Base-by-base conservation (phyloP, 2,888 invertebrate genomes). In the Gerris lacustris region DNA sequence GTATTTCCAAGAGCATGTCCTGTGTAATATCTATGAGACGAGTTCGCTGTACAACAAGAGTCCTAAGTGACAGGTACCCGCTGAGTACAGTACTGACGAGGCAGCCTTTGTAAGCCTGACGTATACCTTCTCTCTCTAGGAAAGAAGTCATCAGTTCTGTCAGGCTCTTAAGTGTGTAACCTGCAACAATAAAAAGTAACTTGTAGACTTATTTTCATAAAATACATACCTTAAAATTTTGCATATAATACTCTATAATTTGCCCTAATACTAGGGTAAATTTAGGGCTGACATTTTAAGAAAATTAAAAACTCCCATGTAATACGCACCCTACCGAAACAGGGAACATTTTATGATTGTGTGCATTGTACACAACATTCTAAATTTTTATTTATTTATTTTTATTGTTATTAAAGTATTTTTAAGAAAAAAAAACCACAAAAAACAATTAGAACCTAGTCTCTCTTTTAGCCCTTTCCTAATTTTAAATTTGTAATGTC, bases 21-120 rank as follows among this genome's bases (percentile, higher is more conserved):
- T 97, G 96, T 6, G 97, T 96, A 80, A 96, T 96, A 80, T 97
- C 97, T 62, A 97, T 94, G 69, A 96, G 85, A 69, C 96, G 87
- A 0, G 97, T 97, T 72, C 97, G 85, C 81, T 97, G 97, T 63
- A 97, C 94, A 0, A 97, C 92, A 43, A 98, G 85, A 73, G 95
- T 87, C 6, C 94, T 84, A 76, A 98, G 83, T 0, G 94, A 92
- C 73, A 98, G 84, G 82, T 97, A 98, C 0, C 97, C 96, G 79
- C 96, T 94, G 2, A 98, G 84, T 67, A 95, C 93, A 69, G 92
- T 91, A 47, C 91, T 95, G 7, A 97, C 90, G 73, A 96, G 83
- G 66, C 91, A 85, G 0, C 91, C 89, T 82, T 97, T 97, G 82
- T 93, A 95, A 68, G 92, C 90, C 76, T 94, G 89, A 66, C 94